phyloP scores from a whole-genome alignment of 1,140 invertebrate species.

The Anastrepha ludens region DNA sequence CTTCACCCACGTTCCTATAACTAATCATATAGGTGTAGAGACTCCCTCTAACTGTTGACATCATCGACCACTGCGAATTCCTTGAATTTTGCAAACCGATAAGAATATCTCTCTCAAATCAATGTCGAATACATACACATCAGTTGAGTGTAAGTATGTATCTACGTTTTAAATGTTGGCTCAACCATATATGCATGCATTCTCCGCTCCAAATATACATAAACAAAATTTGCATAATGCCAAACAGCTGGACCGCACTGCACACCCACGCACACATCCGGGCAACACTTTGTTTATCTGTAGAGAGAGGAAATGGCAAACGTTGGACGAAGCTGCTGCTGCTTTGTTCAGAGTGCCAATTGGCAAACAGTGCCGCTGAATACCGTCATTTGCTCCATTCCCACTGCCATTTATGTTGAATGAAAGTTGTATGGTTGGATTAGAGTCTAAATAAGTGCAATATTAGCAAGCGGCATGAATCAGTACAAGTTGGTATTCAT shows the following conservation, averaged over 20 bases:
- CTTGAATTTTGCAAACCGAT: background rate
- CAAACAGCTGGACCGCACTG: constrained; percentile 19
- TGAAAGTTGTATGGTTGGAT: background rate
- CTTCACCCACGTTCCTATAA: too few relatives aligned
- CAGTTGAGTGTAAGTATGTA: background rate
- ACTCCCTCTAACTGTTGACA: too few relatives aligned
- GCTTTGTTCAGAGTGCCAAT: constrained; percentile 7
- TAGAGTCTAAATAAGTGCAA: too few relatives aligned
- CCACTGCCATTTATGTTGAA: background rate
- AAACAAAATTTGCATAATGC: constrained; percentile 48
- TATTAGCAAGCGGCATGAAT: background rate
- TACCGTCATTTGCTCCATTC: background rate
- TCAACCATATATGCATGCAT: background rate
- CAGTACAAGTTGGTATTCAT: background rate
- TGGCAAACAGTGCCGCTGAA: constrained; percentile 29
- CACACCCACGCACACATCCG: background rate
- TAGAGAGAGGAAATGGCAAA: background rate
- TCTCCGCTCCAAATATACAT: background rate
- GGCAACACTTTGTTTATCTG: background rate
- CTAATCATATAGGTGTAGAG: too few relatives aligned
- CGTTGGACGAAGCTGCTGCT: background rate
- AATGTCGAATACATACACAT: background rate
- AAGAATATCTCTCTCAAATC: constrained; percentile 21
- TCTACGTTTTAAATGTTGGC: background rate
- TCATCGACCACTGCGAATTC: background rate